Percentiles rank a stretch among this genome's conserved stretches.
phyloP scores from a whole-genome alignment of 1,140 invertebrate species.

The Probaryconus sp. region DNA sequence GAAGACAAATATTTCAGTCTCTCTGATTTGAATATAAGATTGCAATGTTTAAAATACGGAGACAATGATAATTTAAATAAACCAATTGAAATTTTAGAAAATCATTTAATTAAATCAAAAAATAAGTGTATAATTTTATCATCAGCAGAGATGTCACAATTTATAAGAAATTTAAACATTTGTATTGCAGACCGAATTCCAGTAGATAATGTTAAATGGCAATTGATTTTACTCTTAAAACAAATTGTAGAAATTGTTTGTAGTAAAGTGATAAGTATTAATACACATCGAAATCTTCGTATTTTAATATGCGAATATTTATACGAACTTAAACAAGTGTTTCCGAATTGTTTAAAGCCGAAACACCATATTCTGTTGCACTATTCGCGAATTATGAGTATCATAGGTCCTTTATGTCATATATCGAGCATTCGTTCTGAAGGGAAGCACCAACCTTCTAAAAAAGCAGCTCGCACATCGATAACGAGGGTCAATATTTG shows the following conservation, averaged over 20 bases:
- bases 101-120: conserved; percentile 31
- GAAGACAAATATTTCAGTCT: conserved; percentile 56
- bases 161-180: conserved; percentile 47
- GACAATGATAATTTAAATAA: conserved; percentile 33
- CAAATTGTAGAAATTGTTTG: conserved; percentile 36
- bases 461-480: conserved; percentile 22
- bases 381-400: conserved; percentile 24
- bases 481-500: conserved; percentile 34
- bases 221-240: conserved; percentile 23
- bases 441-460: conserved; percentile 30
- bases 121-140: conserved; percentile 49
- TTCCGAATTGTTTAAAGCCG: conserved; percentile 33
- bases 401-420: conserved; percentile 26
- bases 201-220: conserved; percentile 35
- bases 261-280: conserved; percentile 26
- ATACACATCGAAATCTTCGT: conserved; percentile 22
- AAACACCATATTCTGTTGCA: conserved; percentile 43
- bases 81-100: conserved; percentile 39
- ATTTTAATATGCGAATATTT: conserved; percentile 30
- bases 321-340: conserved; percentile 5
- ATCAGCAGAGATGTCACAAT: conserved; percentile 29
- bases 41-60: conserved; percentile 41
- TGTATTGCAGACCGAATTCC: conserved; percentile 51
- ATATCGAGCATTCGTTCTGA: conserved; percentile 21
- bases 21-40: conserved; percentile 59